phyloP scores from a whole-genome alignment of 2,888 invertebrate genomes.

The Vanessa cardui region DNA sequence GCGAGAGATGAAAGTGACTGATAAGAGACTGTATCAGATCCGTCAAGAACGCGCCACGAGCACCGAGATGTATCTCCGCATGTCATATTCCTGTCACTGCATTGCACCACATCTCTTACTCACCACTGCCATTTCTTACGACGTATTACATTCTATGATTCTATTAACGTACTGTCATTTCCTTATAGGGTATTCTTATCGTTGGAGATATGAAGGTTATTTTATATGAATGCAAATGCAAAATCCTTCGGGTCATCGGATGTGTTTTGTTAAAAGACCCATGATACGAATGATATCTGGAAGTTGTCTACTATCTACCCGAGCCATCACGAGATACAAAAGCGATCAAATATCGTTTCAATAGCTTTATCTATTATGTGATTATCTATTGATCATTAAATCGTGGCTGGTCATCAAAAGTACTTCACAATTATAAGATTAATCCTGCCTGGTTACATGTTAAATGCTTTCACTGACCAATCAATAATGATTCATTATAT shows the following conservation, averaged over 20 bases:
- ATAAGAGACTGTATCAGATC: slow-evolving; percentile 54
- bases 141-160: slow-evolving; percentile 10
- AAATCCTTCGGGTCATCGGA: slow-evolving; percentile 3
- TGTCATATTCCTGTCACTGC: slow-evolving; percentile 66
- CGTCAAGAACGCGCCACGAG: slow-evolving; percentile 47
- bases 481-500: slow-evolving; percentile 70
- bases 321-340: slow-evolving; percentile 25
- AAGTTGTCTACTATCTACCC: slow-evolving; percentile 17
- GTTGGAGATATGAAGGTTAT: slow-evolving; percentile 7
- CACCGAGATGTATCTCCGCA: slow-evolving; percentile 54
- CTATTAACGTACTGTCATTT: slow-evolving; percentile 5
- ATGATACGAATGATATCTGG: slow-evolving; percentile 16
- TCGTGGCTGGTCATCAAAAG: slow-evolving; percentile 42
- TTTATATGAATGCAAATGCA: slow-evolving; percentile 5
- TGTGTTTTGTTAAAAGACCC: slow-evolving; percentile 8
- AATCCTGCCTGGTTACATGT: slow-evolving; percentile 63
- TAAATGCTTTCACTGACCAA: slow-evolving; percentile 68
- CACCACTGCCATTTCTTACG: slow-evolving; percentile 18
- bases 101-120: slow-evolving; percentile 30
- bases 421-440: slow-evolving; percentile 52
- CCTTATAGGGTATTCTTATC: slow-evolving; percentile 5
- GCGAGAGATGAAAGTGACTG: slow-evolving; percentile 77
- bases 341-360: slow-evolving; percentile 41
- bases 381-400: slow-evolving; percentile 49
- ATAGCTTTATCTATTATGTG: slow-evolving; percentile 48